A percentile compares a stretch with the other conserved stretches of the same genome.
phyloP scores from a whole-genome alignment of 2,888 invertebrate genomes.

The Drosophila austrosaltans region DNA sequence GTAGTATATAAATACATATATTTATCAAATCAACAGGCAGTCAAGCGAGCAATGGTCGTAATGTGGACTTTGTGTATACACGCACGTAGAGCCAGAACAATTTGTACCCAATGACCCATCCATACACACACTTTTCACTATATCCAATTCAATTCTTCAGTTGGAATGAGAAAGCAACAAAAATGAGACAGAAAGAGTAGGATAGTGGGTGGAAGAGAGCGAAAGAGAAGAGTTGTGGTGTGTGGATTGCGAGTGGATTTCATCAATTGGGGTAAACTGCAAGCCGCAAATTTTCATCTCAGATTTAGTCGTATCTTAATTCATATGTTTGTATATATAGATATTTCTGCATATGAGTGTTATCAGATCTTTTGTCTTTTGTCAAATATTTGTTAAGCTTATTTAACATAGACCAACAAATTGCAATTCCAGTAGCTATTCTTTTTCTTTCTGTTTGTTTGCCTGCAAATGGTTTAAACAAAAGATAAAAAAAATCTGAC shows the following conservation, averaged over 20 bases:
- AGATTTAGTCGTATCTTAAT: neutral
- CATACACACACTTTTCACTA: slow-evolving; percentile 24
- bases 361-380: slow-evolving; percentile 25
- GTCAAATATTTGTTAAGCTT: slow-evolving; percentile 26
- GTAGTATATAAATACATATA: slow-evolving; percentile 21
- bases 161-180: neutral
- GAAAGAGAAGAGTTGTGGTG: neutral
- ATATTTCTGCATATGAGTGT: neutral
- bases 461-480: neutral
- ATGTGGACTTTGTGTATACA: slow-evolving; percentile 58
- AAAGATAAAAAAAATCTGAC: neutral
- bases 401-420: slow-evolving; percentile 19
- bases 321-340: neutral
- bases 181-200: neutral
- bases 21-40: slow-evolving; percentile 55
- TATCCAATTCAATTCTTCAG: slow-evolving; percentile 2
- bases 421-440: slow-evolving; percentile 17
- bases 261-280: neutral
- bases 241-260: slow-evolving; percentile 3
- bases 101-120: slow-evolving; percentile 34
- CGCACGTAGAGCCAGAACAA: slow-evolving; percentile 53
- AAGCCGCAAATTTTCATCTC: neutral
- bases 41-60: slow-evolving; percentile 41
- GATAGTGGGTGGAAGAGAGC: slow-evolving; percentile 1
- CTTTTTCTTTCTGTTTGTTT: slow-evolving; percentile 1